phyloP scores from a whole-genome alignment of 2,113 vertebrate species.

The Lycaon pictus region DNA sequence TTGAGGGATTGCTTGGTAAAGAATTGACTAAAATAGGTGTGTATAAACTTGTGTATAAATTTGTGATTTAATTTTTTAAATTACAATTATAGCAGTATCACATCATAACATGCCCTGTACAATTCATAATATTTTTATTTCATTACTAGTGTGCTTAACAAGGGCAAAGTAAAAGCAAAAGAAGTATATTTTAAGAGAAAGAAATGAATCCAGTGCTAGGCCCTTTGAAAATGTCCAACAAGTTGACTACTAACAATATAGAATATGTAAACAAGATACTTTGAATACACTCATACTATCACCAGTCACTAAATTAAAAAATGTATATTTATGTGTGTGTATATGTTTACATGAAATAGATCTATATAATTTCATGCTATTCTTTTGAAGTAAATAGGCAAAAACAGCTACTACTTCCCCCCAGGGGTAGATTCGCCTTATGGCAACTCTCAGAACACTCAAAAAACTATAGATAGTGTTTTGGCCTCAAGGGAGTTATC shows the following conservation, averaged over 20 bases:
- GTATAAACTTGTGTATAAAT: neutral
- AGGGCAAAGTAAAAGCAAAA: conserved; percentile 58
- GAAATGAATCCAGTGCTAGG: neutral
- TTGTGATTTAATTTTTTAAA: conserved; percentile 23
- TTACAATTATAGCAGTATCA: conserved; percentile 49
- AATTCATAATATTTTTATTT: conserved; percentile 55
- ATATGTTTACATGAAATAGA: neutral
- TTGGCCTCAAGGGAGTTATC: neutral
- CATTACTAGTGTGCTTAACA: conserved; percentile 37
- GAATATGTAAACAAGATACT: neutral
- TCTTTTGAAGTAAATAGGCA: conserved; percentile 52
- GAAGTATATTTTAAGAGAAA: conserved; percentile 53
- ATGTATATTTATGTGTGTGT: neutral
- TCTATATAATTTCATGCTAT: neutral
- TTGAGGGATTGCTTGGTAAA: conserved; percentile 32
- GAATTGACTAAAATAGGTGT: conserved; percentile 15
- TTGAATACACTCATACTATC: neutral
- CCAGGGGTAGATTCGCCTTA: neutral
- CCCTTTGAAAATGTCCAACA: conserved; percentile 17
- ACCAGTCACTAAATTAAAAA: conserved; percentile 28
- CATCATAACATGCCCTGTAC: neutral
- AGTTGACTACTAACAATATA: conserved; percentile 11
- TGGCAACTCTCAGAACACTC: neutral
- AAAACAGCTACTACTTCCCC: conserved; percentile 31
- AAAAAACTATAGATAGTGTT: neutral